A percentile compares a stretch with the other conserved stretches of the same genome.
These are phyloP conservation scores for Porites divaricata DNA, from an alignment of 92 coral and sea anemone genomes.

Conservation along the genomic window DNA sequence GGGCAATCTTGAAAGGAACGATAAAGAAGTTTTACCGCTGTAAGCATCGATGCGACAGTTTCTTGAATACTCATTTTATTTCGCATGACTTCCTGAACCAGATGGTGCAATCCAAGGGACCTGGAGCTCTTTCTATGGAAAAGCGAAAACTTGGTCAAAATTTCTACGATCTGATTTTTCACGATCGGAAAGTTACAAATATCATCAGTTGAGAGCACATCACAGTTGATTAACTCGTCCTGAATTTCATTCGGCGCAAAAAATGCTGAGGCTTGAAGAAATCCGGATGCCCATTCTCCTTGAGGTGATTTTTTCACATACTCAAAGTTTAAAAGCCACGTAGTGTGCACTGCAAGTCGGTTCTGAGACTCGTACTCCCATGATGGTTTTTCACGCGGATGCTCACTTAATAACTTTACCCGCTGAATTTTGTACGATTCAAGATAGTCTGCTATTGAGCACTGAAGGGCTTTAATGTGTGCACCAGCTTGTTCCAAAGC, in stretches of 20 bases:
- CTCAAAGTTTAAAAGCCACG: slow-evolving; percentile 56
- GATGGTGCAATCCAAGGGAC: not conserved
- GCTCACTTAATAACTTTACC: slow-evolving; percentile 49
- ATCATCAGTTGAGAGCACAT: slow-evolving; percentile 58
- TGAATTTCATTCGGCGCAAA: slow-evolving; percentile 75
- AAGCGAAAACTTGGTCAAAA: no score
- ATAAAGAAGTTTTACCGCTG: not conserved
- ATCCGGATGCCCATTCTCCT: slow-evolving; percentile 50
- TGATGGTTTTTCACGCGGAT: slow-evolving; percentile 37
- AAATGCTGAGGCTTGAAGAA: slow-evolving; percentile 75
- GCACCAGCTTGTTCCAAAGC: no score
- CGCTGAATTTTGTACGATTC: slow-evolving; percentile 51
- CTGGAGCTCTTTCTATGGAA: not conserved
- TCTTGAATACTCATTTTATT: not conserved
- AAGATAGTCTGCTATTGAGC: slow-evolving; percentile 34
- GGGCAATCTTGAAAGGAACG: not conserved
- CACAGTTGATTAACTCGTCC: slow-evolving; percentile 67
- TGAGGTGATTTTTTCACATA: slow-evolving; percentile 37
- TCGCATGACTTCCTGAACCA: not conserved
- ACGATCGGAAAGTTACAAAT: not conserved
- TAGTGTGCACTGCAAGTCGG: slow-evolving; percentile 20
- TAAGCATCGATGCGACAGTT: not conserved
- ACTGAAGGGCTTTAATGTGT: no score
- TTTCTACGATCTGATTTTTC: not conserved
- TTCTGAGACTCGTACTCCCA: not conserved